phyloP scores from a whole-genome alignment of 2,797 vertebrate species.

The Novumbra hubbsi region DNA sequence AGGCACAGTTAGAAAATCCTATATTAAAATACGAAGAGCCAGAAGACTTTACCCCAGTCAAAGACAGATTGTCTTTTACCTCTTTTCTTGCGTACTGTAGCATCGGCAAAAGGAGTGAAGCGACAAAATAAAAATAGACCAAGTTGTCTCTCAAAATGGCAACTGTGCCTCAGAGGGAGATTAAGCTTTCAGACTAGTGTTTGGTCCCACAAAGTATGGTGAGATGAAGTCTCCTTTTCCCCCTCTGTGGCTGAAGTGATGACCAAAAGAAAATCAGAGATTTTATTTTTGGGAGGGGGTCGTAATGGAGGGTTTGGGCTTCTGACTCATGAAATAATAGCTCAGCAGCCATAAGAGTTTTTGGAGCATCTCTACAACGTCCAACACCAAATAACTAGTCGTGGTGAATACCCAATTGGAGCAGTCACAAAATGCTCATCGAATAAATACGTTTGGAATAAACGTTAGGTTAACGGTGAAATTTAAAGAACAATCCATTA shows the following conservation, averaged over 20 bases:
- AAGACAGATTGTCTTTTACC: background rate
- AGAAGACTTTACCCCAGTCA: conserved; percentile 7
- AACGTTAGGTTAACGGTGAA: conserved; percentile 38
- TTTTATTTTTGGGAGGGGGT: conserved; percentile 7
- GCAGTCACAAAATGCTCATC: conserved; percentile 41
- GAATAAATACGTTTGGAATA: conserved; percentile 39
- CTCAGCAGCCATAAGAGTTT: conserved; percentile 24
- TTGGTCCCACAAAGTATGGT: conserved; percentile 52
- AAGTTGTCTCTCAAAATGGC: conserved; percentile 45
- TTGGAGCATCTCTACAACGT: conserved; percentile 44
- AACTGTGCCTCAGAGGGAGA: conserved; percentile 42
- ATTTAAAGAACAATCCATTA: conserved; percentile 29
- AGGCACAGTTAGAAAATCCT: background rate
- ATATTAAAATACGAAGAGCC: conserved; percentile 2
- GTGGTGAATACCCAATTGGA: conserved; percentile 55
- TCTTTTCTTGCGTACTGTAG: conserved; percentile 6
- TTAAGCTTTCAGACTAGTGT: conserved; percentile 63
- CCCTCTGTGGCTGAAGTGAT: conserved; percentile 39
- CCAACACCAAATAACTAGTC: conserved; percentile 50
- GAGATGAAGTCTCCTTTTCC: conserved; percentile 49
- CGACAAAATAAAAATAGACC: conserved; percentile 20
- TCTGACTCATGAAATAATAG: conserved; percentile 27
- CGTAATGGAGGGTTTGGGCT: conserved; percentile 43
- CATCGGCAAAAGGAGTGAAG: conserved; percentile 8
- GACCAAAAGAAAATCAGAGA: conserved; percentile 30